Evolutionary conservation across 2,888 invertebrate genomes (phyloP).

Genomic region (Dexiosoma caninum): DNA sequence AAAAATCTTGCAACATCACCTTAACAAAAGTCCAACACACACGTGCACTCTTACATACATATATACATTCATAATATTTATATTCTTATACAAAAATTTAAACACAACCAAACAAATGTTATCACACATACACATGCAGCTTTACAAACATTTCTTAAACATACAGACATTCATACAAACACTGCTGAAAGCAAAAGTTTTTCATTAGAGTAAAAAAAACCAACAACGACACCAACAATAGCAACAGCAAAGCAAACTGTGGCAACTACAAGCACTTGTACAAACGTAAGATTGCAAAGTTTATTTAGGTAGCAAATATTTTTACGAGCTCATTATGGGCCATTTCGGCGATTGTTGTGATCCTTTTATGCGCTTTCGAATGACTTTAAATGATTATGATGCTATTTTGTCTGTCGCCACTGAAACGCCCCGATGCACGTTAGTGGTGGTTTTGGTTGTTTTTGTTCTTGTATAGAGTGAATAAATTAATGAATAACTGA

Average conservation of each 20-base stretch:
- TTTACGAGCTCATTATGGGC: conserved; percentile 79
- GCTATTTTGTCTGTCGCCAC: conserved; percentile 70
- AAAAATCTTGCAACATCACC: conserved; percentile 50
- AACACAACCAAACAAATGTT: conserved; percentile 16
- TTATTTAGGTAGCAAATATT: conserved; percentile 79
- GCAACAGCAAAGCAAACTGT: conserved; percentile 32
- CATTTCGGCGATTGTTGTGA: conserved; percentile 79
- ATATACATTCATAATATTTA: conserved; percentile 3
- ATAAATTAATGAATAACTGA: conserved; percentile 39
- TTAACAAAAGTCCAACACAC: conserved; percentile 45
- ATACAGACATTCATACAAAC: neutral
- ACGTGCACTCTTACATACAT: neutral
- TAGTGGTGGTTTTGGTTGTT: conserved; percentile 45
- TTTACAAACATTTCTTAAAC: neutral
- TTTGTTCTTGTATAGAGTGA: conserved; percentile 25
- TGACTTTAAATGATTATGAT: conserved; percentile 77
- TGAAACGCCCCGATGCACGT: conserved; percentile 64
- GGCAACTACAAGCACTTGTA: neutral
- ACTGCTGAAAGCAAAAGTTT: conserved; percentile 50
- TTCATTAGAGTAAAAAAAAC: conserved; percentile 22
- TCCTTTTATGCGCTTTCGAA: conserved; percentile 78
- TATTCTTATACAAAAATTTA: conserved; percentile 14
- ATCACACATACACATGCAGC: neutral
- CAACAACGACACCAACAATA: too few species aligned
- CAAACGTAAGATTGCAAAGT: conserved; percentile 74